Percentiles rank a stretch among this genome's conserved stretches.
These are phyloP conservation scores for Okamejei kenojei DNA, from an alignment of 2,797 vertebrate genomes.

Conservation along the genomic window DNA sequence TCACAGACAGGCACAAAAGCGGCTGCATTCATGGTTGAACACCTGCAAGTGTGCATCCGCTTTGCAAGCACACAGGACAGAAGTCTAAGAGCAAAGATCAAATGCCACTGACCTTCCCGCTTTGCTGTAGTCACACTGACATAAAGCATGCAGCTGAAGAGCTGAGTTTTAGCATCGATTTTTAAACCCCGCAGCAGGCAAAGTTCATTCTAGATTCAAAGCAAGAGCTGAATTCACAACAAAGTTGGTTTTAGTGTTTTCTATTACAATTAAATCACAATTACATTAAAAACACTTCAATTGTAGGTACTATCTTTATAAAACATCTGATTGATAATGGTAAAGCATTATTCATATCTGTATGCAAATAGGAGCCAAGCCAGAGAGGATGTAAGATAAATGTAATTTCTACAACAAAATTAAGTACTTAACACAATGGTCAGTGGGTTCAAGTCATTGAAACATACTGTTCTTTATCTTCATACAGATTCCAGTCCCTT, in stretches of 20 bases:
- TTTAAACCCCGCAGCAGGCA: not conserved
- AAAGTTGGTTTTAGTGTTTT: not conserved
- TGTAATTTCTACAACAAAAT: not conserved
- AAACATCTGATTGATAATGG: constrained; percentile 9
- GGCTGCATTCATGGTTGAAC: not conserved
- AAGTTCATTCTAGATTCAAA: constrained; percentile 12
- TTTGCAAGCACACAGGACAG: not conserved
- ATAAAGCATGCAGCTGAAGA: not conserved
- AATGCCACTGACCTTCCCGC: not conserved
- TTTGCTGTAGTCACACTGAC: not conserved
- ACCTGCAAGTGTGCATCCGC: not conserved
- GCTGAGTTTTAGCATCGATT: not conserved
- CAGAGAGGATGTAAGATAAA: not conserved
- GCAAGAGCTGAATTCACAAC: not conserved
- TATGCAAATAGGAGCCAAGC: not conserved
- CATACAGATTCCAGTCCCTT: not conserved
- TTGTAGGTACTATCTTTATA: not conserved
- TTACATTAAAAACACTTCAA: not conserved
- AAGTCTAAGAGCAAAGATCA: not conserved
- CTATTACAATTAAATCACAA: not conserved
- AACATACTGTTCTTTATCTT: not conserved
- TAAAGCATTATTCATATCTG: not conserved
- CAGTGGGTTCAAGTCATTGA: constrained; percentile 4
- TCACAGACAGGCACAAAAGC: not conserved
- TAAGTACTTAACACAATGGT: not conserved